Evolutionary conservation across 30 jellyfish, hydroid and myxozoan genomes (phyloP), one percentile per base, ranked within the genome.

Genomic region (Aurelia aurita complex sp. Pacific): DNA sequence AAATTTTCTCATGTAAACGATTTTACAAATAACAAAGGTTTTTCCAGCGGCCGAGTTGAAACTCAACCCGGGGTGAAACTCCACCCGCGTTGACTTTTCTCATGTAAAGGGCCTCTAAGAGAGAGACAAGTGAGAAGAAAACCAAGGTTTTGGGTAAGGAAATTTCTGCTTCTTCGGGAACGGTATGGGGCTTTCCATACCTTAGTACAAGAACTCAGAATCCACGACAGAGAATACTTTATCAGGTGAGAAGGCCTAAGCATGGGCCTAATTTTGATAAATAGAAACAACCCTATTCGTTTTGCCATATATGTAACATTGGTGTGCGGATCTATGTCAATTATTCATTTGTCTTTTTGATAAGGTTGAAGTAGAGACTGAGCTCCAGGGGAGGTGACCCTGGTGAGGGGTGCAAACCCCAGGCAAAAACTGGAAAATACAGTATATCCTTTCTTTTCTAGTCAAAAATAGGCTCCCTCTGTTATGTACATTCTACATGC

Each of bases 181-280:
- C 33, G 32, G 40, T 29, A 74, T 74, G 77, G 85, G 23, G 85
- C 85, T 43, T 74, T 43, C 73, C 71, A 46, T 42, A 74, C 85
- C 10, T 74, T 74, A 57, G 85, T 52, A 74, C 85, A 57, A 74
- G 85, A 74, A 74, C 85, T 74, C 50, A 50, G 73, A 54, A 50
- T 74, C 69, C 73, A 43, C 42, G 85, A 74, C 69, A 74, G 85
- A 74, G 85, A 74, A 74, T 74, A 74, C 73, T 74, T 74, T 74
- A 62, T 74, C 81, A 70, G 81, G 81, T 70, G 81, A 70, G 64
- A 8, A 70, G 51, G 64, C 81, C 35, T 18, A 46, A 46, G 14
- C 33, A 46, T 50, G 62, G 81, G 51, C 81, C 81, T 70, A 38
- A 70, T 70, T 70, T 43, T 18, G 36, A 36, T 64, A 64, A 18